These are phyloP conservation scores for Alauda arvensis DNA, from an alignment of 2,797 vertebrate species.

Conservation along the genomic window DNA sequence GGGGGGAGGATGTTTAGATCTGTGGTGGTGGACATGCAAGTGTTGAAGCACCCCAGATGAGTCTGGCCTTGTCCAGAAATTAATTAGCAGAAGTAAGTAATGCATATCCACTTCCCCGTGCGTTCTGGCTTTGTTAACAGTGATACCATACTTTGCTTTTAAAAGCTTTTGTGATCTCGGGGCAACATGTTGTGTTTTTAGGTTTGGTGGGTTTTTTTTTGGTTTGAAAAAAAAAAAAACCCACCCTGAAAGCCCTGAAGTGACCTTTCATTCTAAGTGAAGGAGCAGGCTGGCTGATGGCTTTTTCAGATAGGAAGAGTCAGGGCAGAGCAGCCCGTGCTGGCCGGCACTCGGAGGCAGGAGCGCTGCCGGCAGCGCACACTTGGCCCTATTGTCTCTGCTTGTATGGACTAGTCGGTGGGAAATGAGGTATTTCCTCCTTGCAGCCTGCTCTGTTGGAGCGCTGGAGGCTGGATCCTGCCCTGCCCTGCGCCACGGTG, in stretches of 20 bases:
- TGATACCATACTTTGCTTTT: background rate
- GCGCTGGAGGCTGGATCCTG: slow-evolving; percentile 11
- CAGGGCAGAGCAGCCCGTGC: slow-evolving; percentile 15
- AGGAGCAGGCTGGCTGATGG: slow-evolving; percentile 29
- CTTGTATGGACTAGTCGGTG: slow-evolving; percentile 57
- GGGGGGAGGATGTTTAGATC: background rate
- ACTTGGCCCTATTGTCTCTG: slow-evolving; percentile 56
- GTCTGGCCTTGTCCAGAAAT: background rate
- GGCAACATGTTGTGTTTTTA: background rate
- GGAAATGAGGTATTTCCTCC: slow-evolving; percentile 71
- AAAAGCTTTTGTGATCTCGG: background rate
- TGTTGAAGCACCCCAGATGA: background rate
- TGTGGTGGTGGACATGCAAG: background rate
- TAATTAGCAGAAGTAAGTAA: background rate
- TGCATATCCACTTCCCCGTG: background rate
- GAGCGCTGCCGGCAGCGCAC: slow-evolving; percentile 18
- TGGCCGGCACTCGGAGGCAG: background rate
- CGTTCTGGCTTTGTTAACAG: background rate
- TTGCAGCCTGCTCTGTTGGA: slow-evolving; percentile 3
- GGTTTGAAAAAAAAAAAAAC: background rate
- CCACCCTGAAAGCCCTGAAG: slow-evolving; percentile 7
- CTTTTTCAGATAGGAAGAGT: slow-evolving; percentile 41
- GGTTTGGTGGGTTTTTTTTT: no score
- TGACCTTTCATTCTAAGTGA: slow-evolving; percentile 24
- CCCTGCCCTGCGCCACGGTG: accelerated